Base-by-base conservation (phyloP, 1,140 invertebrate genomes). In the Neodiprion pinetum region DNA sequence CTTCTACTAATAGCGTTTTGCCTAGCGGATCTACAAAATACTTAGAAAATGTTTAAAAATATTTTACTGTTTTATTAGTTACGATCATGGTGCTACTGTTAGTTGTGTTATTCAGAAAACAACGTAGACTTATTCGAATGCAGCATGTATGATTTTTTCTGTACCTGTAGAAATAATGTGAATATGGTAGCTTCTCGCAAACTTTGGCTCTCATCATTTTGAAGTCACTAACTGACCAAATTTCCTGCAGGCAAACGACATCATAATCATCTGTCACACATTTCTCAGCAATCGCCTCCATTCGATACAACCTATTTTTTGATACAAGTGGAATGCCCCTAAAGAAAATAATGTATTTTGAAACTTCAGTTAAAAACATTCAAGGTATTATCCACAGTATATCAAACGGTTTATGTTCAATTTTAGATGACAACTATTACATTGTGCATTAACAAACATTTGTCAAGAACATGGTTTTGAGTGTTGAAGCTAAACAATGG, bases 91-190 rank as follows among this genome's bases (percentile, higher is more conserved):
- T 40, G 28, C 5, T 40, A 40, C 28, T 40, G 28, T 40, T 40
- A 40, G 28, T 40, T 40, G 28, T 40, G 28, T 40, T 40, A 40
- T 40, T 40, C 28, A 40, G 2, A 40, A 40, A 40, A 4, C 0
- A 40, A 40, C 5, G 2, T 40, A 40, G 5, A 40, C 28, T 5
- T 3, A 40, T 40, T 40, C 28, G 28, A 40, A 40, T 40, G 28
- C 28, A 5, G 28, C 5, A 40, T 40, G 28, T 40, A 40, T 40
- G 5, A 40, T 40, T 40, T 40, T 40, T 40, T n/a, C 28, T 72
- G 71, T 90, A 96, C 94, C 96, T 98, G 84, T 96, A 94, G 87
- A 98, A 99, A 85, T 99, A 99, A 90, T 98, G 96, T 1, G 94
- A 92, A 89, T 94, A 94, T 9, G 95, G 96, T 68, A 97, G 86